Conservation (phyloP, 2,113 vertebrate genomes). For the Neopipo cinnamomea region DNA sequence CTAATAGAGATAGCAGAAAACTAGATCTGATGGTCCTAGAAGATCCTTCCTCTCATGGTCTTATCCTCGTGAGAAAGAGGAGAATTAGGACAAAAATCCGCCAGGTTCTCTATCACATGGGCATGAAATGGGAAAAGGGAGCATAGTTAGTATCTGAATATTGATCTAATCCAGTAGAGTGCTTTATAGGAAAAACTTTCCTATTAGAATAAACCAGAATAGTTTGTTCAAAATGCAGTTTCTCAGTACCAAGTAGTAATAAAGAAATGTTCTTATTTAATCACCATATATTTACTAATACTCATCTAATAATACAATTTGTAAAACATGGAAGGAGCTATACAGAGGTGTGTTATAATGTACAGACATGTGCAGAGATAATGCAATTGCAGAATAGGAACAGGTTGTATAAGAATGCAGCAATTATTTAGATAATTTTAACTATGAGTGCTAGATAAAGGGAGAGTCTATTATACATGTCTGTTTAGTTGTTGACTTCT, state of each 20-base stretch:
- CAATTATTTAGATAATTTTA: not conserved
- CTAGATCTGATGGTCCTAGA: not conserved
- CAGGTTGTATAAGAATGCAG: not conserved
- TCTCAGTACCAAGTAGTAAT: not conserved
- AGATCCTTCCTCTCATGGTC: not conserved
- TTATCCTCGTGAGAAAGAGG: not conserved
- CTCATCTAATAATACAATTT: not conserved
- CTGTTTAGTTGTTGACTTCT: not conserved
- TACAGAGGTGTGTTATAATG: not conserved
- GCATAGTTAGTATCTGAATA: not conserved
- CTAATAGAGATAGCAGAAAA: not conserved
- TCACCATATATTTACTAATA: not conserved
- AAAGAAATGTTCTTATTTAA: not conserved
- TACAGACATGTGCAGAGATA: not conserved
- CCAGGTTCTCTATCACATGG: not conserved
- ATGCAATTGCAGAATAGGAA: not conserved
- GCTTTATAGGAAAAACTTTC: not conserved
- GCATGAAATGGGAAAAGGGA: not conserved
- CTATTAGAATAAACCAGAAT: not conserved
- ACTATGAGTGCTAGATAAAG: not conserved
- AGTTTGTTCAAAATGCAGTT: not conserved
- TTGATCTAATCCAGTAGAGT: not conserved
- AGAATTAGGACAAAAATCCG: not conserved
- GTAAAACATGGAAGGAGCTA: not conserved
- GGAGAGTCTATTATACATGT: not conserved